Conservation (phyloP, 2,888 invertebrate species). For the Cerastoderma edule region DNA sequence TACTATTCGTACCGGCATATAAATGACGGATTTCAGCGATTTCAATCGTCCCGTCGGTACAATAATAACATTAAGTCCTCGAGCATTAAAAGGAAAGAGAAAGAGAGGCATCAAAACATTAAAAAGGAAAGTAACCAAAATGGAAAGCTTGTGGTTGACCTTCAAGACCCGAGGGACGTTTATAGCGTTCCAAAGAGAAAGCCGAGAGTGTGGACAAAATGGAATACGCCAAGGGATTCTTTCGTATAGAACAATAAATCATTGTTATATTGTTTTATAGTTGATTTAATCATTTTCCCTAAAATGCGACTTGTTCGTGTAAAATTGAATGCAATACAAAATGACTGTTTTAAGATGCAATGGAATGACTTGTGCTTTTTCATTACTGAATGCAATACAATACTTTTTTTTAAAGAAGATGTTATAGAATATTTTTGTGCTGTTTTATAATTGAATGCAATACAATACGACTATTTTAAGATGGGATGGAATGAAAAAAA, state of each 20-base stretch:
- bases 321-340: too few species aligned
- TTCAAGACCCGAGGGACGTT: conserved; percentile 15
- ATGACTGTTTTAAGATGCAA: too few species aligned
- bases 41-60: conserved; percentile 29
- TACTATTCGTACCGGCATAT: conserved; percentile 60
- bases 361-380: too few species aligned
- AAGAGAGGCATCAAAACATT: conserved; percentile 1
- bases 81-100: conserved; percentile 11
- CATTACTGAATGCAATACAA: too few species aligned
- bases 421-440: too few species aligned
- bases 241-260: conserved; percentile 51
- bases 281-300: too few species aligned
- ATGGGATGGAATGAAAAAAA: too few species aligned
- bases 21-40: conserved; percentile 46
- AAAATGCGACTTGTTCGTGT: too few species aligned
- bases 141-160: background rate
- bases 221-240: conserved; percentile 40
- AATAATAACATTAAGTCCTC: conserved; percentile 30
- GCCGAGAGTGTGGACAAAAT: conserved; percentile 5
- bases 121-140: conserved; percentile 2
- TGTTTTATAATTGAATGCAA: too few species aligned
- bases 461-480: too few species aligned
- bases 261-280: too few species aligned
- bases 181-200: conserved; percentile 38
- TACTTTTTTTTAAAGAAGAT: too few species aligned